phyloP scores from a whole-genome alignment of 2,888 invertebrate genomes.

The Drosophila trichaetosa region DNA sequence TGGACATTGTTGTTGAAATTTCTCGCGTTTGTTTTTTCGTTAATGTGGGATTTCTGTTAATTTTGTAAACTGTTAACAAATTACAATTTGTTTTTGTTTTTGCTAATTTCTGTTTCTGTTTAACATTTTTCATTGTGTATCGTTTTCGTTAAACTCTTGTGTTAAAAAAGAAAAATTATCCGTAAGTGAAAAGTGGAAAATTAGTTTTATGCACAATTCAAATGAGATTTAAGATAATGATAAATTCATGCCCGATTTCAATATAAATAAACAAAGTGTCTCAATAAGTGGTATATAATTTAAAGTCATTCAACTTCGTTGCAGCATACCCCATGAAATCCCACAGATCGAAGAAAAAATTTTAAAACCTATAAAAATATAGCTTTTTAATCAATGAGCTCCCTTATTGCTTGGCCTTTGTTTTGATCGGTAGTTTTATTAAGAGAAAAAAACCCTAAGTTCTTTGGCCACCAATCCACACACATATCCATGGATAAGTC shows the following conservation, averaged over 20 bases:
- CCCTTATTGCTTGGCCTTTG: slow-evolving; percentile 57
- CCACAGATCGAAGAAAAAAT: slow-evolving; percentile 52
- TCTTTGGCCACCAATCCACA: slow-evolving; percentile 4
- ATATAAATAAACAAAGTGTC: background rate
- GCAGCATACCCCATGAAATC: slow-evolving; percentile 57
- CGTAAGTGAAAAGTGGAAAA: slow-evolving; percentile 34
- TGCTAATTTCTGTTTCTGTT: slow-evolving; percentile 42
- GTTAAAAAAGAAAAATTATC: slow-evolving; percentile 3
- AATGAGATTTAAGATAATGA: background rate
- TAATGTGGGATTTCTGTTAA: slow-evolving; percentile 69
- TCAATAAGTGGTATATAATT: background rate
- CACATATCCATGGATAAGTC: slow-evolving; percentile 59
- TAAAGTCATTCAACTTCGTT: background rate
- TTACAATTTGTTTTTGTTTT: slow-evolving; percentile 48
- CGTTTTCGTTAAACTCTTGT: slow-evolving; percentile 7
- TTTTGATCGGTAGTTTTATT: slow-evolving; percentile 50
- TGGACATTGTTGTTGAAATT: slow-evolving; percentile 57
- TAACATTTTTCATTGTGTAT: slow-evolving; percentile 28
- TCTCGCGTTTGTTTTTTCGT: slow-evolving; percentile 62
- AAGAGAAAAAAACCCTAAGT: slow-evolving; percentile 1
- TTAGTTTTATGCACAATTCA: background rate
- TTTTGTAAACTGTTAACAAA: slow-evolving; percentile 49
- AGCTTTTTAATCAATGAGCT: slow-evolving; percentile 43
- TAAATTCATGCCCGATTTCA: background rate
- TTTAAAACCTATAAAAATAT: slow-evolving; percentile 22